These are phyloP conservation scores for Hippolais icterina DNA, from an alignment of 2,113 vertebrate species.

Conservation along the genomic window DNA sequence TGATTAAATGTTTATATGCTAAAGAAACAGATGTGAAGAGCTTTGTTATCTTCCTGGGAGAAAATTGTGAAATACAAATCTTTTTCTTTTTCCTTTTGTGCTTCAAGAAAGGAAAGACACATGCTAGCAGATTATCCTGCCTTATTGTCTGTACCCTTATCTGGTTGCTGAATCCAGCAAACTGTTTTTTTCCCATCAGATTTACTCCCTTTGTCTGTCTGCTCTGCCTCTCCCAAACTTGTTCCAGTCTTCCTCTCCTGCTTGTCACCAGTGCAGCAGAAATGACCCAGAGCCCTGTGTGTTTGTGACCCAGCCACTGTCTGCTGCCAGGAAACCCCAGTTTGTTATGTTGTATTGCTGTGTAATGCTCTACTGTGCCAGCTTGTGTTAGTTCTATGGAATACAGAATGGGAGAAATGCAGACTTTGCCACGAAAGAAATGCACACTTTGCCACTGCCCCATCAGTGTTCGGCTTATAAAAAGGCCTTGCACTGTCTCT, in stretches of 20 bases:
- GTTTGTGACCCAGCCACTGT: background rate
- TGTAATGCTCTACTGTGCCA: accelerated
- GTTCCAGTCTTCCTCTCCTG: background rate
- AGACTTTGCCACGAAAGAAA: accelerated
- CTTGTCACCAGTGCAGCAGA: accelerated
- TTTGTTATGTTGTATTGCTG: background rate
- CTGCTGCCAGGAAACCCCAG: background rate
- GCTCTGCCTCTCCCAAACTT: background rate
- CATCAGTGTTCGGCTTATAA: background rate
- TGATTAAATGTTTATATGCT: background rate
- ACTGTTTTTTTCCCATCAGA: background rate
- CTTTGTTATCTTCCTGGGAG: background rate
- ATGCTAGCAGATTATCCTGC: background rate
- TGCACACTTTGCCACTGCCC: background rate
- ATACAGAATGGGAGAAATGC: background rate
- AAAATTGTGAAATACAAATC: background rate
- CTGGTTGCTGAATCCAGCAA: background rate
- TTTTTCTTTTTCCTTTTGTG: background rate
- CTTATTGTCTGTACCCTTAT: background rate
- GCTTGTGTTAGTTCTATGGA: background rate
- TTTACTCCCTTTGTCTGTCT: background rate
- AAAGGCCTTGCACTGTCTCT: background rate
- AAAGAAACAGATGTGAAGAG: background rate
- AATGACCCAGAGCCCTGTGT: background rate
- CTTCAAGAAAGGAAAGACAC: background rate